A percentile compares a stretch with the other conserved stretches of the same genome.
Evolutionary conservation across 2,888 invertebrate species (phyloP).

Genomic region (Mythimna impura): DNA sequence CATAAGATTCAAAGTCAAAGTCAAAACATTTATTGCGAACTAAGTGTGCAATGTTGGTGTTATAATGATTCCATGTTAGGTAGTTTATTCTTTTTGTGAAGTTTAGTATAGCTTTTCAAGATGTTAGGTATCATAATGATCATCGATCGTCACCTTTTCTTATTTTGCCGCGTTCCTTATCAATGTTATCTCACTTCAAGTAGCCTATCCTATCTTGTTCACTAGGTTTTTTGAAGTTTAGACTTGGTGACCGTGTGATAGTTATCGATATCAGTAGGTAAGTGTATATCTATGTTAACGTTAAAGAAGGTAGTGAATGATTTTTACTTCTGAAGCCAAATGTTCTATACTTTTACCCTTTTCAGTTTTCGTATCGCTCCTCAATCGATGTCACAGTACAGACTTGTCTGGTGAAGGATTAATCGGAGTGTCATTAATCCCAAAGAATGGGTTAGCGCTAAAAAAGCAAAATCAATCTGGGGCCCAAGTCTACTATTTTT

Average conservation of each 20-base stretch:
- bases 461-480: too few relatives aligned
- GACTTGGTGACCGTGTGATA: neutral
- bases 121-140: neutral
- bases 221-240: constrained; percentile 9
- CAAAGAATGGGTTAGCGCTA: too few relatives aligned
- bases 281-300: neutral
- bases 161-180: constrained; percentile 13
- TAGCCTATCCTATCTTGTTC: constrained; percentile 9
- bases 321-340: neutral
- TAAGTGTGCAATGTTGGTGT: too few relatives aligned
- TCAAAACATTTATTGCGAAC: too few relatives aligned
- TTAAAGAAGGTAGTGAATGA: neutral
- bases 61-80: too few relatives aligned
- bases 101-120: neutral
- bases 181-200: constrained; percentile 42
- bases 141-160: neutral
- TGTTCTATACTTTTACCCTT: too few relatives aligned
- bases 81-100: too few relatives aligned
- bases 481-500: too few relatives aligned
- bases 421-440: too few relatives aligned
- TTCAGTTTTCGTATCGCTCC: too few relatives aligned
- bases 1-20: neutral
- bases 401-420: too few relatives aligned
- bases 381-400: too few relatives aligned
- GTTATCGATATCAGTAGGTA: neutral